Evolutionary conservation across 2,888 invertebrate genomes (phyloP).

Genomic region (Psococerastis gibbosa): DNA sequence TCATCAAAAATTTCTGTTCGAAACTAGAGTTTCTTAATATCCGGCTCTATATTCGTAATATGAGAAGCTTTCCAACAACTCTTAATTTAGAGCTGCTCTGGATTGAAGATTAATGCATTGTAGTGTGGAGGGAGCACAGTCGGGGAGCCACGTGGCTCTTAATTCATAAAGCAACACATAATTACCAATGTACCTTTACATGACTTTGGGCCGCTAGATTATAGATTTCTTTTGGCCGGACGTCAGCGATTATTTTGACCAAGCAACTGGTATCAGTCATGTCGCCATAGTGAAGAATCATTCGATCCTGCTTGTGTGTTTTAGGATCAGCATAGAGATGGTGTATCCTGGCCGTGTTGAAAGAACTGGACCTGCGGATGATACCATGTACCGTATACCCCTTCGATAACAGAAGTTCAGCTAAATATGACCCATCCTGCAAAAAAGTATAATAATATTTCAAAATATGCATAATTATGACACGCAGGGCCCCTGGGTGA

Average conservation of each 20-base stretch:
- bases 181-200: constrained; percentile 54
- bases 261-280: constrained; percentile 95
- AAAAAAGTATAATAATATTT: no score
- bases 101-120: no score
- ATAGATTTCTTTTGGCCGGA: constrained; percentile 83
- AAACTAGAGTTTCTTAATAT: background rate
- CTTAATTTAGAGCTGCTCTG: no score
- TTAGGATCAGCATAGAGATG: constrained; percentile 86
- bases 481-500: no score
- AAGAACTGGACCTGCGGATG: constrained; percentile 81
- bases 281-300: constrained; percentile 96
- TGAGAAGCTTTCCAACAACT: no score
- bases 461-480: no score
- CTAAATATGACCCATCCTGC: constrained; percentile 94
- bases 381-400: constrained; percentile 94
- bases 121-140: background rate
- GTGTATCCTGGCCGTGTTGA: constrained; percentile 91
- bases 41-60: no score
- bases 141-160: background rate
- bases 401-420: constrained; percentile 80
- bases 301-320: constrained; percentile 68
- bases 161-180: background rate
- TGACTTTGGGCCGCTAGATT: constrained; percentile 98
- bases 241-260: constrained; percentile 61
- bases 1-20: background rate